phyloP scores from a whole-genome alignment of 2,113 vertebrate species.

The Mixornis gularis region DNA sequence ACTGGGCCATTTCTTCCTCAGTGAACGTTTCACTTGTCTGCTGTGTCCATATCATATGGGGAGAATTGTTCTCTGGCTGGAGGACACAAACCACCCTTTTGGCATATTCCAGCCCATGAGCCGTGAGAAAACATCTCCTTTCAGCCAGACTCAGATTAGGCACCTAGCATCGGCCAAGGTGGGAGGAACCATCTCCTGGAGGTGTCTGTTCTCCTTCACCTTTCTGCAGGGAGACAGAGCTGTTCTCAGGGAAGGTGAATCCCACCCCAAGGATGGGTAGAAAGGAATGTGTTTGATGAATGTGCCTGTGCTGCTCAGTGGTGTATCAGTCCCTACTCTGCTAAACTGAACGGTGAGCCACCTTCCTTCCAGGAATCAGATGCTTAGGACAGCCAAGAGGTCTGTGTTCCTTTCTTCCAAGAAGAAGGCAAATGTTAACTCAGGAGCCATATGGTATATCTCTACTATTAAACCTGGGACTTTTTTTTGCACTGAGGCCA shows the following conservation, averaged over 20 bases:
- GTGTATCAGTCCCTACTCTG: not conserved
- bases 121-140: not conserved
- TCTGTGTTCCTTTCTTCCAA: not conserved
- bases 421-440: not conserved
- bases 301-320: not conserved
- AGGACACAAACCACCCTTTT: not conserved
- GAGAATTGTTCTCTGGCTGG: not conserved
- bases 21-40: not conserved
- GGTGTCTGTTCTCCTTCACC: not conserved
- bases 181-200: not conserved
- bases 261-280: not conserved
- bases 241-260: not conserved
- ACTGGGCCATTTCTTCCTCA: conserved; percentile 36
- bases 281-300: not conserved
- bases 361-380: not conserved
- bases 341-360: not conserved
- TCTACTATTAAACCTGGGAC: not conserved
- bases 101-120: not conserved
- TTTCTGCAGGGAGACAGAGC: not conserved
- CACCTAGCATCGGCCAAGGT: not conserved
- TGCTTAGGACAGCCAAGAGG: not conserved
- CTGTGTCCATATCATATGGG: not conserved
- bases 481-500: not conserved
- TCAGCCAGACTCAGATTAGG: not conserved
- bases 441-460: not conserved